A percentile compares a stretch with the other conserved stretches of the same genome.
phyloP scores from a whole-genome alignment of 2,888 invertebrate genomes.

The Bellardia bayeri region DNA sequence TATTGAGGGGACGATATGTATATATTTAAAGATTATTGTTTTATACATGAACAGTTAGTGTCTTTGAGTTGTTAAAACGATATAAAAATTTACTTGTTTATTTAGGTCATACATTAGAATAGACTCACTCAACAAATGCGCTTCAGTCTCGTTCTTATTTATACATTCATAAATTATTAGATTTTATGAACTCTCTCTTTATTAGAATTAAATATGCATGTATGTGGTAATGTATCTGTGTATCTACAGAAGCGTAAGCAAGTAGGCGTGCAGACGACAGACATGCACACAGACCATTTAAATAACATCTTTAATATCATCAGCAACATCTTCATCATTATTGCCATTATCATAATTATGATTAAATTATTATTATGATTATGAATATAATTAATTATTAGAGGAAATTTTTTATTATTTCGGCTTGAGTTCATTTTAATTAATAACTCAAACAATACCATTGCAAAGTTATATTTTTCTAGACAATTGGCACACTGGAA shows the following conservation, averaged over 20 bases:
- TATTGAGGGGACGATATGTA: too few relatives aligned
- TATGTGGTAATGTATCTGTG: too few relatives aligned
- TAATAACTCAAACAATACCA: too few relatives aligned
- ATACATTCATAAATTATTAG: conserved; percentile 20
- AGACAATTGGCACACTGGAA: too few relatives aligned
- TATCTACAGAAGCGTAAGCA: background rate
- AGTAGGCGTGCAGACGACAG: background rate
- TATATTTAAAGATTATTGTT: conserved; percentile 8
- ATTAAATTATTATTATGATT: conserved; percentile 31
- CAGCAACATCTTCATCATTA: conserved; percentile 1
- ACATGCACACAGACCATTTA: conserved; percentile 2
- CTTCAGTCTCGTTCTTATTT: background rate
- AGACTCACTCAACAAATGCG: background rate
- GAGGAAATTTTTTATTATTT: too few relatives aligned
- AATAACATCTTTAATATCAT: conserved; percentile 28
- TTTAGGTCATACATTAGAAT: background rate
- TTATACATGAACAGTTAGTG: conserved; percentile 13
- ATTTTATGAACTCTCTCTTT: background rate
- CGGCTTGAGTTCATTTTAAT: too few relatives aligned
- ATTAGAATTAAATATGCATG: background rate
- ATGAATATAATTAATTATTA: too few relatives aligned
- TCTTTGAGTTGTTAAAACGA: conserved; percentile 1
- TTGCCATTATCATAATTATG: conserved; percentile 4
- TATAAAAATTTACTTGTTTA: conserved; percentile 18
- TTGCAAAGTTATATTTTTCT: too few relatives aligned